Percentiles rank a stretch among this genome's conserved stretches.
Conservation (phyloP, 2,797 vertebrate species). For the Poecilia picta region DNA sequence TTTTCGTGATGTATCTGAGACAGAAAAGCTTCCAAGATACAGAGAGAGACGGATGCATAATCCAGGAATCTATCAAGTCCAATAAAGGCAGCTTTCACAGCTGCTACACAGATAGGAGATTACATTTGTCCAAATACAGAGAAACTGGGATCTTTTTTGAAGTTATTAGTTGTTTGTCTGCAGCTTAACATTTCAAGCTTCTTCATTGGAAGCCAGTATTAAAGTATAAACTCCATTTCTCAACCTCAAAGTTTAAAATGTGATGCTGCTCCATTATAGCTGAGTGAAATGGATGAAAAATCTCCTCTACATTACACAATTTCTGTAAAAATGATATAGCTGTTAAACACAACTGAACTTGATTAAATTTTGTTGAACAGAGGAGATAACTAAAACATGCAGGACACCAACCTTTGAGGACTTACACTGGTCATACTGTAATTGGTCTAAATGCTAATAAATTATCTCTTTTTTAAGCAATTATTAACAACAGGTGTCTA, state of each 20-base stretch:
- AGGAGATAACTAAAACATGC: too few species aligned
- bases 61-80: conserved; percentile 11
- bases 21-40: conserved; percentile 49
- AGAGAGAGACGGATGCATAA: background rate
- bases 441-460: background rate
- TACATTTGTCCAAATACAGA: background rate
- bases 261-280: too few species aligned
- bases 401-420: too few species aligned
- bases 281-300: background rate
- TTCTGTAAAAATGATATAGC: background rate
- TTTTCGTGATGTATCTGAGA: conserved; percentile 74
- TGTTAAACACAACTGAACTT: too few species aligned
- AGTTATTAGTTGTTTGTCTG: background rate
- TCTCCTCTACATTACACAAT: background rate
- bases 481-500: background rate
- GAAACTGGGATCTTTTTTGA: background rate
- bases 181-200: background rate
- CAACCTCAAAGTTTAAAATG: background rate
- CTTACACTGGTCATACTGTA: background rate
- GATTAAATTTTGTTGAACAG: too few species aligned
- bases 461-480: background rate
- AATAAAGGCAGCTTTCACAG: background rate
- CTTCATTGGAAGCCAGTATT: background rate
- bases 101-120: background rate
- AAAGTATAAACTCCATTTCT: background rate